Base-by-base conservation (phyloP, 2,888 invertebrate species). In the Cephonodes hylas region DNA sequence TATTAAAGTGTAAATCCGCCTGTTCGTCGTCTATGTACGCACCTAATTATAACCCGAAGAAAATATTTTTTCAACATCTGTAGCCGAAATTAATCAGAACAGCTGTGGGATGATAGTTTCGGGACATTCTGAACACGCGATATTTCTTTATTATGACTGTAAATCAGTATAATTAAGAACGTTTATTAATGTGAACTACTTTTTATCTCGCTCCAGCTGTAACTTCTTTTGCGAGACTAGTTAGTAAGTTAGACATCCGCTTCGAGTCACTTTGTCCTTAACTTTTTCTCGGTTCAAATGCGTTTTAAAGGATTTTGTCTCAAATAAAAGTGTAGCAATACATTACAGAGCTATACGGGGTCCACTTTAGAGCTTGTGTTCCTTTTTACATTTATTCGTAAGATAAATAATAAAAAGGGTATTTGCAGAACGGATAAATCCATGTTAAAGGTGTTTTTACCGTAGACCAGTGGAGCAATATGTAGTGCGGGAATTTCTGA, bases 11-110 rank as follows among this genome's bases (percentile, higher is more conserved):
- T 65, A 66, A 27, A 53, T 10, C 18, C 53, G 53, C 69, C 63
- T 69, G 65, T 69, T 74, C 74, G 68, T 74, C 75, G 67, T 72
- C 65, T 66, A 72, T 76, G 74, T 80, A 66, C 27, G 58, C 53
- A 42, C 64, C 70, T 77, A 83, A 81, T 81, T 80, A 82, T 81
- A 84, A 79, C 70, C 60, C 45, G 67, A 65, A 71, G 75, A 73
- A 76, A 79, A 84, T 71, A n/a, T 75, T 71, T 64, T 84, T 82
- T 81, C 73, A 77, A 76, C 73, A 81, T 82, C 72, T 71, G 70
- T 74, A 76, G 77, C 84, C 79, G 76, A 76, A 85, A 83, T 83
- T 84, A 84, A 85, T 86, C 77, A 75, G 66, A 73, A 73, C 88
- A 88, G 89, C 88, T 88, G 89, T 81, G 76, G 77, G 71, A 66